Evolutionary conservation across 92 coral and sea anemone genomes (phyloP).

Genomic region (Epizoanthus rinbou): DNA sequence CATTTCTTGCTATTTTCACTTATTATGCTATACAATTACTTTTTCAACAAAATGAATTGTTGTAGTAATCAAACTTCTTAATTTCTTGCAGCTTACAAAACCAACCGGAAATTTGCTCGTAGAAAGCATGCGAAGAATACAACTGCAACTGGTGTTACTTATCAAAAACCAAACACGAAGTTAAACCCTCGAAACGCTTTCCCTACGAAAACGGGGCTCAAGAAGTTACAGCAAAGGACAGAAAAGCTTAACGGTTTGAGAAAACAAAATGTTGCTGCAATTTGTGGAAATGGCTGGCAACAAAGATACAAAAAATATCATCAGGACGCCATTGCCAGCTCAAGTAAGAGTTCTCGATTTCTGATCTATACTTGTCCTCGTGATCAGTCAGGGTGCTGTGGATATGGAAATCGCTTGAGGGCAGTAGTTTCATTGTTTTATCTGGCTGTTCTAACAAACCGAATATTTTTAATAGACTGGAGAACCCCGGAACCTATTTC

Average conservation of each 20-base stretch:
- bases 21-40: no score
- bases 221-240: not conserved
- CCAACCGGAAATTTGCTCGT: no score
- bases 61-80: no score
- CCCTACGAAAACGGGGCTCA: not conserved
- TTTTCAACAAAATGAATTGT: no score
- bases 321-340: constrained; percentile 47
- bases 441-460: constrained; percentile 78
- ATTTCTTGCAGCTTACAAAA: no score
- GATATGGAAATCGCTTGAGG: constrained; percentile 89
- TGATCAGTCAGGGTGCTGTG: constrained; percentile 80
- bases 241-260: not conserved
- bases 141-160: no score
- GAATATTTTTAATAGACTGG: constrained; percentile 91
- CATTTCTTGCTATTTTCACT: no score
- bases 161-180: no score
- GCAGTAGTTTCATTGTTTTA: constrained; percentile 78
- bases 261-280: not conserved
- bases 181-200: no score
- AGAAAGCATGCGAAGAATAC: no score
- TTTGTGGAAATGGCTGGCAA: constrained; percentile 85
- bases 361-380: constrained; percentile 81
- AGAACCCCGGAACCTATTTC: constrained; percentile 85
- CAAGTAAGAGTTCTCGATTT: constrained; percentile 49
- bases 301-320: constrained; percentile 72